These are phyloP conservation scores for Mustela nigripes DNA, from an alignment of 2,113 vertebrate genomes.

Conservation along the genomic window DNA sequence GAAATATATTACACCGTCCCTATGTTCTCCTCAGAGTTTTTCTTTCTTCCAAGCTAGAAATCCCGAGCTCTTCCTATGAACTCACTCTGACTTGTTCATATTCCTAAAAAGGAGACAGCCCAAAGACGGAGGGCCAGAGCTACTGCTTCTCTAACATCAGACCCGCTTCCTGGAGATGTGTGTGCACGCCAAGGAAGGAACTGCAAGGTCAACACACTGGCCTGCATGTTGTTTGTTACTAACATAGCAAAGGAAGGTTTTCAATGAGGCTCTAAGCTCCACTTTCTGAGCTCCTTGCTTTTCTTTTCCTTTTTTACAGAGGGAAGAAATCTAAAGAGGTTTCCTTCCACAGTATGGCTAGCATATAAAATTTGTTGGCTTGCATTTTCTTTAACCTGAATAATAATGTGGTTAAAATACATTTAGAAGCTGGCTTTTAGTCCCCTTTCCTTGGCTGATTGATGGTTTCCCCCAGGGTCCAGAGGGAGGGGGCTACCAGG, in stretches of 20 bases:
- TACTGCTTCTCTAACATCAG: neutral
- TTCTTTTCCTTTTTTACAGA: neutral
- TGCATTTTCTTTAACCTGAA: neutral
- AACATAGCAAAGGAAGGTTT: neutral
- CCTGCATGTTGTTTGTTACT: rapidly evolving
- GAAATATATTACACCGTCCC: neutral
- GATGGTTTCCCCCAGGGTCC: neutral
- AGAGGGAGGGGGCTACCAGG: neutral
- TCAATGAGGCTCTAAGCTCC: neutral
- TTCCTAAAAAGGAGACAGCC: neutral
- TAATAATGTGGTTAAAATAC: conserved; percentile 4
- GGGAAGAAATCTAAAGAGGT: neutral
- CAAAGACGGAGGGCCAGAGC: neutral
- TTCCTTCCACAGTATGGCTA: neutral
- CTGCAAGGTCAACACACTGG: neutral
- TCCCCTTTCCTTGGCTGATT: neutral
- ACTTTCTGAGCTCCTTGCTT: neutral
- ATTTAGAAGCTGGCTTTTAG: neutral
- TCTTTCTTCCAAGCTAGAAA: neutral
- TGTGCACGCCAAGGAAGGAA: neutral
- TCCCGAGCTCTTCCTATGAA: neutral
- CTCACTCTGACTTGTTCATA: neutral
- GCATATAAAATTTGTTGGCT: neutral
- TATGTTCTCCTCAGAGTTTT: neutral
- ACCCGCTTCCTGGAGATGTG: neutral